phyloP scores from a whole-genome alignment of 2,113 vertebrate genomes.

The Canis aureus region DNA sequence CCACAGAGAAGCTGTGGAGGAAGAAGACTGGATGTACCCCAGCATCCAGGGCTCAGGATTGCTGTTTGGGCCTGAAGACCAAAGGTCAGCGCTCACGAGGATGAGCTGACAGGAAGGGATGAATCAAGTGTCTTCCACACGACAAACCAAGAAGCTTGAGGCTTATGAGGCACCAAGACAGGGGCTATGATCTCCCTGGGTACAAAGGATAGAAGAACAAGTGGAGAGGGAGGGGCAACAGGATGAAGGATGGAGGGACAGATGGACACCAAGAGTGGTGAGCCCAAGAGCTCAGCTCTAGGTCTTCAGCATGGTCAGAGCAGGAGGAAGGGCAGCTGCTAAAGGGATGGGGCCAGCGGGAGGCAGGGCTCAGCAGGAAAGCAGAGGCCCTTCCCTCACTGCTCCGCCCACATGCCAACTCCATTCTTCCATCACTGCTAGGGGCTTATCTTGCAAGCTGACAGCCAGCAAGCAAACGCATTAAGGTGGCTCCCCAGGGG shows the following conservation, averaged over 20 bases:
- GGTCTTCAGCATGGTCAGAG: rapidly evolving
- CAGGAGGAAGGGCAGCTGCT: background rate
- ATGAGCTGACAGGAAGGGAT: background rate
- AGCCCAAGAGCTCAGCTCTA: background rate
- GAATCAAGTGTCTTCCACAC: background rate
- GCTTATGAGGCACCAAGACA: background rate
- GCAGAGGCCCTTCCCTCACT: background rate
- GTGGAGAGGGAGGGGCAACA: background rate
- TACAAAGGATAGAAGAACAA: background rate
- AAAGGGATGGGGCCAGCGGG: background rate
- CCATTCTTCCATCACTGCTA: background rate
- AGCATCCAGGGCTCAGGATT: background rate
- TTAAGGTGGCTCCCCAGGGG: background rate
- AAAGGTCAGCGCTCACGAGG: background rate
- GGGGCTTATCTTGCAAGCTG: too few relatives aligned
- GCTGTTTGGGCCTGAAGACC: too few relatives aligned
- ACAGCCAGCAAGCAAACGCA: background rate
- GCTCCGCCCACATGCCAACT: rapidly evolving
- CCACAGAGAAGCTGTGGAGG: background rate
- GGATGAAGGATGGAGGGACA: background rate
- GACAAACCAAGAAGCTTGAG: background rate
- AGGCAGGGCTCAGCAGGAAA: background rate
- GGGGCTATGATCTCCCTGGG: background rate
- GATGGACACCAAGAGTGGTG: background rate
- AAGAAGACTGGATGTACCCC: background rate